phyloP scores from a whole-genome alignment of 2,888 invertebrate species.

The Formica aserva region DNA sequence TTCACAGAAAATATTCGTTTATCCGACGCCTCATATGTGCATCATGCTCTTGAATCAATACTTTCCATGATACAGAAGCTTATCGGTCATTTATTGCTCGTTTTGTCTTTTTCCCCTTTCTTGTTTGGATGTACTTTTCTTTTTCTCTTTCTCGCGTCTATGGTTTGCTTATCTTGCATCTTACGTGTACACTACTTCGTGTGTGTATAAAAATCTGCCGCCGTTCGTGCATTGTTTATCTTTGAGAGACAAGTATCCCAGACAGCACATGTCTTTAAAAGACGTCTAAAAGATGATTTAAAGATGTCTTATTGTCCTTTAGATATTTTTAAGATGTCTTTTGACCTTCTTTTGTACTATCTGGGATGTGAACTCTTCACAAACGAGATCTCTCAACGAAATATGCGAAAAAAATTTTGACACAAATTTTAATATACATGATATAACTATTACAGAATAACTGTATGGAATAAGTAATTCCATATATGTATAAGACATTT shows the following conservation, averaged over 20 bases:
- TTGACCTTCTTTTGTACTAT: too few species aligned
- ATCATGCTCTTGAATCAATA: conserved; percentile 77
- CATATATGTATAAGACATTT: neutral
- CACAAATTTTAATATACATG: neutral
- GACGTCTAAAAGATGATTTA: too few species aligned
- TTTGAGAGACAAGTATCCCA: neutral
- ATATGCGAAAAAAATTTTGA: neutral
- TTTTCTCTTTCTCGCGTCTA: conserved; percentile 43
- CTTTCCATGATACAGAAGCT: conserved; percentile 66
- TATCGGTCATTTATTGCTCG: conserved; percentile 68
- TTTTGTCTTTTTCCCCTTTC: conserved; percentile 48
- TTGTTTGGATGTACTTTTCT: conserved; percentile 45
- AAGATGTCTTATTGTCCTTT: too few species aligned
- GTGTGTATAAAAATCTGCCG: conserved; percentile 18
- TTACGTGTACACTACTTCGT: conserved; percentile 26
- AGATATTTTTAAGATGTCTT: too few species aligned
- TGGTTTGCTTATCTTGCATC: conserved; percentile 42
- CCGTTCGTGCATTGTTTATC: conserved; percentile 12
- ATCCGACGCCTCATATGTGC: conserved; percentile 70
- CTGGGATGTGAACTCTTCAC: neutral
- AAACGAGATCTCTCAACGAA: conserved; percentile 10
- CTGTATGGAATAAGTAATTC: neutral
- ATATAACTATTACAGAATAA: neutral
- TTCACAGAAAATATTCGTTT: conserved; percentile 71
- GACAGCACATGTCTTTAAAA: too few species aligned